Evolutionary conservation across 2,888 invertebrate genomes (phyloP), one percentile per base, ranked within the genome.

Genomic region (Andrena marginata): DNA sequence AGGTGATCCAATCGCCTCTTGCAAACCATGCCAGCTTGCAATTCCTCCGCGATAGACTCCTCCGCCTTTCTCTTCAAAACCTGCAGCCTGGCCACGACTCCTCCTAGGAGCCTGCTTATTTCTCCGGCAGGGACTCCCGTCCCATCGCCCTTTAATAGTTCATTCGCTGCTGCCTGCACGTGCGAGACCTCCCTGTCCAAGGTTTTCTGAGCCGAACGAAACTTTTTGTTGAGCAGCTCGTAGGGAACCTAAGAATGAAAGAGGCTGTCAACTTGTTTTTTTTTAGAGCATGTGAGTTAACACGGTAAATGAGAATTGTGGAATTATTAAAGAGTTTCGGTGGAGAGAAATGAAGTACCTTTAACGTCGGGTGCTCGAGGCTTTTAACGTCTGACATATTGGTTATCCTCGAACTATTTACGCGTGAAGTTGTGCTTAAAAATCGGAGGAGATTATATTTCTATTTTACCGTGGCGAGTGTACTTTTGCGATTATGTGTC

Each of bases 181-280:
- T 98, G 98, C 1, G 98, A 97, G 0, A 98, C 97, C 93, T 98
- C 99, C 78, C 99, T 96, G 92, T 99, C 99, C 77, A 99, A 95
- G 13, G 97, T 97, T 91, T 99, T 98, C 94, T 99, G 99, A 2
- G 99, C 98, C 63, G 97, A 96, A 74, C 99, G 97, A 94, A 99
- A 99, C 91, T 98, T 98, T 94, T 99, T 99, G 94, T 99, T 99
- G 86, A 99, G 95, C 67, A 99, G 96, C 95, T 99, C 99, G 93
- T 99, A 99, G 1, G 99, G 99, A 86, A 99, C 99, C 98, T 98
- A 90, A 54, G 71, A 56, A 77, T 49, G 8, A 60, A 31, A 65
- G 42, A 42, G 42, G 5, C 42, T 13, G 13, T 0, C 0, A 13
- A 42, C 13, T 42, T 13, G 42, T 0, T 42, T 5, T 16, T 16